These are phyloP conservation scores for Ceratoteleas bidentatus DNA, from an alignment of 1,140 invertebrate genomes.

Conservation along the genomic window DNA sequence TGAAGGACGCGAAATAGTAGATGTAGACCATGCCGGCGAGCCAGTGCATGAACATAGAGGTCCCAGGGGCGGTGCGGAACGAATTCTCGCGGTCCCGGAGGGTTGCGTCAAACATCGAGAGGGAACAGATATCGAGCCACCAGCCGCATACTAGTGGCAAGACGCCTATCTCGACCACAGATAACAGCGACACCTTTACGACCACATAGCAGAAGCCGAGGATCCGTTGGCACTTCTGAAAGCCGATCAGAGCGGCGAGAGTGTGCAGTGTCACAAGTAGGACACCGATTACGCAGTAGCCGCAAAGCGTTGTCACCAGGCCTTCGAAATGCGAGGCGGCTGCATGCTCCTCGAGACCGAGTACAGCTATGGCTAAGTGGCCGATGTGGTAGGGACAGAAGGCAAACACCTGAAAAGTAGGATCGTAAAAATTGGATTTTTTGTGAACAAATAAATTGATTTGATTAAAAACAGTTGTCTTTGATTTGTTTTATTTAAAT, in stretches of 20 bases:
- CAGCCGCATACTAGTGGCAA: conserved; percentile 98
- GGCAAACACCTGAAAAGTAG: conserved; percentile 89
- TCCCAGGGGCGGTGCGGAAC: conserved; percentile 94
- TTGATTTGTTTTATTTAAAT: too few species aligned
- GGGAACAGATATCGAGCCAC: conserved; percentile 99
- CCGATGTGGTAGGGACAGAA: conserved; percentile 98
- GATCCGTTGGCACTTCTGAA: conserved; percentile 91
- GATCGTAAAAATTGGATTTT: too few species aligned
- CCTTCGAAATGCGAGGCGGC: conserved; percentile 94
- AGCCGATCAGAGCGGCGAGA: conserved; percentile 87
- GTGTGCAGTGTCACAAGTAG: conserved; percentile 92
- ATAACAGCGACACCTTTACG: conserved; percentile 96
- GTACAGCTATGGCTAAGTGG: conserved; percentile 88
- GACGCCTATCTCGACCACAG: conserved; percentile 97
- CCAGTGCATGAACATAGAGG: conserved; percentile 99
- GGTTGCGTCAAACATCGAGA: conserved; percentile 96
- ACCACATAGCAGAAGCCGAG: conserved; percentile 98
- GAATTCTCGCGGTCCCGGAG: conserved; percentile 93
- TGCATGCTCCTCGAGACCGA: conserved; percentile 89
- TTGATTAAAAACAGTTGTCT: too few species aligned
- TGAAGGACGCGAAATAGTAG: conserved; percentile 99
- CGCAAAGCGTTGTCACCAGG: conserved; percentile 94
- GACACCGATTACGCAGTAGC: conserved; percentile 95
- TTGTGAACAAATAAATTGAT: too few species aligned
- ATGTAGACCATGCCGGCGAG: conserved; percentile 99